Percentiles rank a stretch among this genome's conserved stretches.
phyloP scores from a whole-genome alignment of 2,888 invertebrate genomes.

The Odontocerum albicorne region DNA sequence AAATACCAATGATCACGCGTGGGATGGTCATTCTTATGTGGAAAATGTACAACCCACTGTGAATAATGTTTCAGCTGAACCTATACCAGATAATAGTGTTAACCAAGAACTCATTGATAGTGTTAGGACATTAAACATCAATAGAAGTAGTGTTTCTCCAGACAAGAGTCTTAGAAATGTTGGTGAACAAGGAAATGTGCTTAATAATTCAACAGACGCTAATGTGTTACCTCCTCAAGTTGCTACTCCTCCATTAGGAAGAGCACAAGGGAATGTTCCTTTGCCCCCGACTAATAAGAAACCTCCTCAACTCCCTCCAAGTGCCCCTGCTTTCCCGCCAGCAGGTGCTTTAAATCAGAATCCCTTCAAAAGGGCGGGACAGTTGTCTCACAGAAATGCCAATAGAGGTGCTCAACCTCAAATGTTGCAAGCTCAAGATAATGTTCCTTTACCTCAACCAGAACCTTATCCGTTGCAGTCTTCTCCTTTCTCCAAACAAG shows the following conservation, averaged over 20 bases:
- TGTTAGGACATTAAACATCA: constrained; percentile 49
- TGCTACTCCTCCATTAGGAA: constrained; percentile 9
- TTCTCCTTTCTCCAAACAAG: constrained; percentile 42
- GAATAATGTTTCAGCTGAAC: constrained; percentile 1
- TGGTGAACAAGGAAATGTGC: neutral
- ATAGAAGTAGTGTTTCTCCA: constrained; percentile 37
- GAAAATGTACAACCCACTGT: neutral
- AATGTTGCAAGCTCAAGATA: constrained; percentile 37
- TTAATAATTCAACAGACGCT: neutral
- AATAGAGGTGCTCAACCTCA: constrained; percentile 40
- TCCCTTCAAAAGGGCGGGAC: constrained; percentile 53
- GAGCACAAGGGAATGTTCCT: constrained; percentile 4
- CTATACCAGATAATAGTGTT: constrained; percentile 7
- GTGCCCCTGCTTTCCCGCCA: constrained; percentile 32
- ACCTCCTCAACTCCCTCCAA: constrained; percentile 43
- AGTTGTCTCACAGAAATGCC: constrained; percentile 53
- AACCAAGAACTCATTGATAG: constrained; percentile 46
- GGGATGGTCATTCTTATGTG: constrained; percentile 42
- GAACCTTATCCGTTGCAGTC: constrained; percentile 43
- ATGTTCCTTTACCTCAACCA: constrained; percentile 35
- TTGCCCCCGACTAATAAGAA: constrained; percentile 18
- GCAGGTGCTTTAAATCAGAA: constrained; percentile 42
- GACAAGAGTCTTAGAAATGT: constrained; percentile 34
- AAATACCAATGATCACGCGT: constrained; percentile 19
- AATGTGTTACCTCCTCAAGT: constrained; percentile 13